Evolutionary conservation across 2,797 vertebrate genomes (phyloP).

Genomic region (Syndactyla subalaris): DNA sequence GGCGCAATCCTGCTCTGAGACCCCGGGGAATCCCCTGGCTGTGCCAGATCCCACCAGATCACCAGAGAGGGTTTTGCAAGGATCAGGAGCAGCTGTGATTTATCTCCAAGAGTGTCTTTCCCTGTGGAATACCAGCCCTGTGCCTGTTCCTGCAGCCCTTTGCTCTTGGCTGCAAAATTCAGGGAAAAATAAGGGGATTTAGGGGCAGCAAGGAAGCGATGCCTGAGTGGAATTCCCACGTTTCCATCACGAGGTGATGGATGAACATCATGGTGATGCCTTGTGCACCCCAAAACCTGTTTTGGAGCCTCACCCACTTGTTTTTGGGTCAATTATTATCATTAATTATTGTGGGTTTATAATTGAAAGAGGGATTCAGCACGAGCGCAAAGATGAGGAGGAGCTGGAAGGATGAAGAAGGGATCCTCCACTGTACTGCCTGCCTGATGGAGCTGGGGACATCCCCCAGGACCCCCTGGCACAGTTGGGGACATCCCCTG

Average conservation of each 20-base stretch:
- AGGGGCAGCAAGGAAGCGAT: rapidly evolving
- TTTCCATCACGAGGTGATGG: rapidly evolving
- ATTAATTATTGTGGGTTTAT: background rate
- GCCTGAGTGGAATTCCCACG: background rate
- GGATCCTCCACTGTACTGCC: background rate
- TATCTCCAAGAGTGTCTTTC: background rate
- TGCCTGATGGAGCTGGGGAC: background rate
- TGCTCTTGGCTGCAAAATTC: background rate
- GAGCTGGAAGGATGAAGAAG: background rate
- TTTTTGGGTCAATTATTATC: background rate
- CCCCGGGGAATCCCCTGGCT: background rate
- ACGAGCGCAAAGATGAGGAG: background rate
- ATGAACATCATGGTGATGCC: background rate
- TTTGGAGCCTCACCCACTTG: background rate
- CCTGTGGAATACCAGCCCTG: rapidly evolving
- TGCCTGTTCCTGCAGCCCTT: background rate
- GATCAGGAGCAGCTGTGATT: rapidly evolving
- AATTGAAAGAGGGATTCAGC: constrained; percentile 5
- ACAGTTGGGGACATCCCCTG: background rate
- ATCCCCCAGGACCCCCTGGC: background rate
- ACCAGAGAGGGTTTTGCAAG: background rate
- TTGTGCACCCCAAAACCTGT: background rate
- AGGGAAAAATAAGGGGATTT: background rate
- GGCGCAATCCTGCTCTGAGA: background rate
- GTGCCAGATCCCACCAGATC: rapidly evolving